phyloP scores from a whole-genome alignment of 2,888 invertebrate genomes.

The Synanthedon myopaeformis region DNA sequence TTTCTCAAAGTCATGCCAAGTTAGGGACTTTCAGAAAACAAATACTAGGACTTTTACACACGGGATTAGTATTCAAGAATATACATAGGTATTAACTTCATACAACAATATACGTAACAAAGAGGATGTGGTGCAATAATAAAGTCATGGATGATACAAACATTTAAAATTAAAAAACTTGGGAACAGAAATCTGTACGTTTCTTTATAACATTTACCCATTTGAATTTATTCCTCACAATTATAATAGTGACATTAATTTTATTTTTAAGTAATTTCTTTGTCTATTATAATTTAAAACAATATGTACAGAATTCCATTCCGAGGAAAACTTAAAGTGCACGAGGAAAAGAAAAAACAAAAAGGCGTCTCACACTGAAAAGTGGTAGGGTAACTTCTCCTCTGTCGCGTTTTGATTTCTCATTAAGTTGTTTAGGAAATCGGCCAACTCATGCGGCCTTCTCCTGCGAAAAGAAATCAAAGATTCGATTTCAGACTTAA shows the following conservation, averaged over 20 bases:
- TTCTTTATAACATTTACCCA: background rate
- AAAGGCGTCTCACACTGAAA: constrained; percentile 68
- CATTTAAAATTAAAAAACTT: background rate
- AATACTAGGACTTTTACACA: no score
- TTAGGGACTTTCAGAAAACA: no score
- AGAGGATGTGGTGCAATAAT: background rate
- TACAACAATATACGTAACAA: background rate
- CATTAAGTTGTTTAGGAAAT: constrained; percentile 66
- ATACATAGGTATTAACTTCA: background rate
- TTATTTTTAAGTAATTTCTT: no score
- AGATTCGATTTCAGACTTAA: background rate
- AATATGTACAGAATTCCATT: constrained; percentile 22
- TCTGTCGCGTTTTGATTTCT: constrained; percentile 49
- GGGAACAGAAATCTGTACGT: background rate
- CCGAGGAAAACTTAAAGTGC: constrained; percentile 19
- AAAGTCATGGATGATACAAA: background rate
- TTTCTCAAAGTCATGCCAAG: no score
- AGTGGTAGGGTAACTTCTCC: constrained; percentile 69
- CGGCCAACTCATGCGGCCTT: constrained; percentile 66
- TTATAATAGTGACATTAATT: background rate
- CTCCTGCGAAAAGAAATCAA: constrained; percentile 62
- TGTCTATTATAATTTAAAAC: background rate
- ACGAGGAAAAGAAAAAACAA: constrained; percentile 31
- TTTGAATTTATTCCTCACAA: background rate
- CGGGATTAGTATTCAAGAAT: no score